phyloP scores from a whole-genome alignment of 2,113 vertebrate species.

The Dasyprocta punctata region DNA sequence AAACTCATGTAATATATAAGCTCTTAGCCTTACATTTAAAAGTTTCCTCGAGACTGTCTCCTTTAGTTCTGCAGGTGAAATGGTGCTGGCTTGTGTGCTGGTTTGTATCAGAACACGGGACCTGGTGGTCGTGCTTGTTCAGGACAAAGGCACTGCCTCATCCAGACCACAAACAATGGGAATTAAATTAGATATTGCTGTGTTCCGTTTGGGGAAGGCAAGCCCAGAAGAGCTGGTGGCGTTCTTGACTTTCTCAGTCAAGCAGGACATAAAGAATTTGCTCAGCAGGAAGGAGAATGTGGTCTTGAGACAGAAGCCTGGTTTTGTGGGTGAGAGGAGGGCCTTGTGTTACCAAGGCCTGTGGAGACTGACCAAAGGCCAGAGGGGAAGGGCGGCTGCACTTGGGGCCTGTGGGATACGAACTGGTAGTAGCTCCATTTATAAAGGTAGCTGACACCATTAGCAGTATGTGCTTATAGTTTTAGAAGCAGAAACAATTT shows the following conservation, averaged over 20 bases:
- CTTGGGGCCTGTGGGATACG: not conserved
- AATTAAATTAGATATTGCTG: not conserved
- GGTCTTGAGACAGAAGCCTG: not conserved
- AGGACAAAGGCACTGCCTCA: not conserved
- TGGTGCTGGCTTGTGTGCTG: too few relatives aligned
- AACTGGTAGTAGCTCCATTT: not conserved
- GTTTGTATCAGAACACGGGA: not conserved
- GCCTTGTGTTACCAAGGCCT: not conserved
- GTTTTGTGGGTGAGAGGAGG: not conserved
- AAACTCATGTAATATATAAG: not conserved
- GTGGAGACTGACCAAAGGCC: not conserved
- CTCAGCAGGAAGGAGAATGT: not conserved
- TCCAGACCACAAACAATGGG: not conserved
- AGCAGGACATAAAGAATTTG: not conserved
- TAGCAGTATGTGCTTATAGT: not conserved
- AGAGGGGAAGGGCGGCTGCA: not conserved
- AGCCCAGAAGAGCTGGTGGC: not conserved
- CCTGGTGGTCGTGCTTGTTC: not conserved
- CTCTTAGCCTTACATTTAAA: not conserved
- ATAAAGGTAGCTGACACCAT: not conserved
- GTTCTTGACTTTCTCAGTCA: not conserved
- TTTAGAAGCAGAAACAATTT: not conserved
- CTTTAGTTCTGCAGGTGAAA: too few relatives aligned
- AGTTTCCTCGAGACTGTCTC: not conserved
- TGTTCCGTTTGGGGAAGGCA: not conserved